phyloP scores from a whole-genome alignment of 2,113 vertebrate species.

The Rafetus swinhoei region DNA sequence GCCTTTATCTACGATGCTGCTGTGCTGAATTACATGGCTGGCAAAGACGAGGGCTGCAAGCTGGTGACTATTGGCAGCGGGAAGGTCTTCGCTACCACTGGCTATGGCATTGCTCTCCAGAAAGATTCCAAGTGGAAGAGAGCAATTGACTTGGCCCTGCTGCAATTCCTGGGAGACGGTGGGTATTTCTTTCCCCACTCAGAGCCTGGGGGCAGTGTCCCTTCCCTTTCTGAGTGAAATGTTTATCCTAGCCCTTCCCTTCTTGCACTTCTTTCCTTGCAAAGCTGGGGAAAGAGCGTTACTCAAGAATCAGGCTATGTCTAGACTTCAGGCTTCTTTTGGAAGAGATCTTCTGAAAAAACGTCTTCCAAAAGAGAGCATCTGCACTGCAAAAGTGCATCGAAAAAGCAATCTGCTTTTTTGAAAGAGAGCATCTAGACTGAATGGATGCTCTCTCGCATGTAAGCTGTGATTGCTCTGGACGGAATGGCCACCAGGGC shows the following conservation, averaged over 20 bases:
- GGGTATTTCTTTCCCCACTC: conserved; percentile 30
- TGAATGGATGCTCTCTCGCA: no score
- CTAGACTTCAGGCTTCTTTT: no score
- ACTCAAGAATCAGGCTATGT: background rate
- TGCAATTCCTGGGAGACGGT: conserved; percentile 98
- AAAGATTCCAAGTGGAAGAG: conserved; percentile 96
- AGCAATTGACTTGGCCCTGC: conserved; percentile 93
- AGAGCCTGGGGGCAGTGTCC: background rate
- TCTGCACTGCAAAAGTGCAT: no score
- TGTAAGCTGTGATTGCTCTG: no score
- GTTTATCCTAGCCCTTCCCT: background rate
- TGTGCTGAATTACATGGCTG: conserved; percentile 98
- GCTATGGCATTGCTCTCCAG: conserved; percentile 97
- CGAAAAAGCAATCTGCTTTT: no score
- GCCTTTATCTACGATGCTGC: conserved; percentile 97
- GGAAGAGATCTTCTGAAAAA: no score
- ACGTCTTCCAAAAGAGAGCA: no score
- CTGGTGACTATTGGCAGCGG: conserved; percentile 97
- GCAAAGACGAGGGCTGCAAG: conserved; percentile 98
- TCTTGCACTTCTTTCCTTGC: background rate
- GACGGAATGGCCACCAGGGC: no score
- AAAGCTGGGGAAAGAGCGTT: no score
- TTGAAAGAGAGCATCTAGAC: no score
- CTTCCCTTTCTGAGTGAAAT: no score
- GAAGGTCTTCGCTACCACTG: conserved; percentile 97